A percentile compares a stretch with the other conserved stretches of the same genome.
Evolutionary conservation across 2,113 vertebrate species (phyloP).

Genomic region (Laterallus jamaicensis): DNA sequence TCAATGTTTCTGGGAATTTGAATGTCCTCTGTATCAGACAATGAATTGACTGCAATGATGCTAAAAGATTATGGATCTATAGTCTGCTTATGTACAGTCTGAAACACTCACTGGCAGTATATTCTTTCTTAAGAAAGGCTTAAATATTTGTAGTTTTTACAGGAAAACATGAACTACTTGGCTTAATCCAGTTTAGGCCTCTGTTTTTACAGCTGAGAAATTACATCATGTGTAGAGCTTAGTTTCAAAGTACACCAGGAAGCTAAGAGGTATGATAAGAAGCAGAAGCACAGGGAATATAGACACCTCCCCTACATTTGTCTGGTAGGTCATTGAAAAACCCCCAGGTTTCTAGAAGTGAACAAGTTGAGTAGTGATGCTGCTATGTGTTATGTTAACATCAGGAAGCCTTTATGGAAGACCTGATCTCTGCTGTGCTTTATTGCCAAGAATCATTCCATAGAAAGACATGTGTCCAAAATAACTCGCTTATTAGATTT

Average conservation of each 20-base stretch:
- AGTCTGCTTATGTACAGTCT: fast-evolving
- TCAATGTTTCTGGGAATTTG: background rate
- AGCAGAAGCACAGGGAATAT: background rate
- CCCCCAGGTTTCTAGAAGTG: background rate
- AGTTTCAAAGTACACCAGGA: background rate
- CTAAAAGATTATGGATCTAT: background rate
- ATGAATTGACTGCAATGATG: background rate
- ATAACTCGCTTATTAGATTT: background rate
- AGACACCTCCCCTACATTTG: fast-evolving
- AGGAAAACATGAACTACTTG: background rate
- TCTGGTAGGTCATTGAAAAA: background rate
- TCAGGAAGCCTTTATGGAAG: background rate
- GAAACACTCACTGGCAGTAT: background rate
- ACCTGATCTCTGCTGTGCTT: background rate
- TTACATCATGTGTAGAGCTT: background rate
- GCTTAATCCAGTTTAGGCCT: background rate
- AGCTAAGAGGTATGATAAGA: background rate
- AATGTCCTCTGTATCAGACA: background rate
- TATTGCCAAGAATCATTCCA: background rate
- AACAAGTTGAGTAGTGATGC: background rate
- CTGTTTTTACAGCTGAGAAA: background rate
- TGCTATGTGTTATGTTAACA: background rate
- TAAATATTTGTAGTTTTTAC: background rate
- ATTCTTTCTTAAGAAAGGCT: background rate
- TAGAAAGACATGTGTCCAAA: background rate